A percentile compares a stretch with the other conserved stretches of the same genome.
Evolutionary conservation across 1,140 invertebrate species (phyloP).

Genomic region (Fopius arisanus): DNA sequence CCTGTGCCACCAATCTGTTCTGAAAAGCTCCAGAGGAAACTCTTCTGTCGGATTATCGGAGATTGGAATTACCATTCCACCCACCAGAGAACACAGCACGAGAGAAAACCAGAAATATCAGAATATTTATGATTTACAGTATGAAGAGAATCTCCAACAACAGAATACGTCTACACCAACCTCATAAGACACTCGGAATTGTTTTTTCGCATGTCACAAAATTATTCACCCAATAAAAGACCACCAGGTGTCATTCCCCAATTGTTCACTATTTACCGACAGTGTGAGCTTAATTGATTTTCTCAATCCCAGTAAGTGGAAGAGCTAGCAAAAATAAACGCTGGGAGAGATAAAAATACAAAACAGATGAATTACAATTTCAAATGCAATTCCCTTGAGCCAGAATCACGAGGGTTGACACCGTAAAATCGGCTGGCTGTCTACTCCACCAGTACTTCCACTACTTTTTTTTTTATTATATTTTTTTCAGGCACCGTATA

Average conservation of each 20-base stretch:
- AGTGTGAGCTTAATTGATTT: background rate
- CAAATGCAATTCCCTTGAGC: conserved; percentile 53
- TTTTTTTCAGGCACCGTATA: background rate
- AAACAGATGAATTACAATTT: conserved; percentile 52
- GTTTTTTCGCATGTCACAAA: background rate
- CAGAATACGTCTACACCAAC: too few species aligned
- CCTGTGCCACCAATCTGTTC: background rate
- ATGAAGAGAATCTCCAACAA: background rate
- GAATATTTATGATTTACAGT: conserved; percentile 15
- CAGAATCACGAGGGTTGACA: conserved; percentile 36
- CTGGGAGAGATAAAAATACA: conserved; percentile 21
- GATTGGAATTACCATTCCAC: background rate
- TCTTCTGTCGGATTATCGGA: conserved; percentile 11
- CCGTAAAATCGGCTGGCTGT: conserved; percentile 44
- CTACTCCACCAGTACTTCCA: background rate
- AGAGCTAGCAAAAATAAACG: conserved; percentile 22
- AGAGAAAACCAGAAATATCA: background rate
- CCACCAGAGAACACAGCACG: background rate
- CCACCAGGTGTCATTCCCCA: background rate
- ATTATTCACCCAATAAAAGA: background rate
- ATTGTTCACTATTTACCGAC: background rate
- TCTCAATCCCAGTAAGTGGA: conserved; percentile 12
- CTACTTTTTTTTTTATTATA: too few species aligned
- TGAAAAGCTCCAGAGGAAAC: conserved; percentile 3
- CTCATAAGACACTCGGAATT: background rate